Evolutionary conservation across 2,888 invertebrate species (phyloP), one percentile per base, ranked within the genome.

Genomic region (Diachrysia chrysitis): DNA sequence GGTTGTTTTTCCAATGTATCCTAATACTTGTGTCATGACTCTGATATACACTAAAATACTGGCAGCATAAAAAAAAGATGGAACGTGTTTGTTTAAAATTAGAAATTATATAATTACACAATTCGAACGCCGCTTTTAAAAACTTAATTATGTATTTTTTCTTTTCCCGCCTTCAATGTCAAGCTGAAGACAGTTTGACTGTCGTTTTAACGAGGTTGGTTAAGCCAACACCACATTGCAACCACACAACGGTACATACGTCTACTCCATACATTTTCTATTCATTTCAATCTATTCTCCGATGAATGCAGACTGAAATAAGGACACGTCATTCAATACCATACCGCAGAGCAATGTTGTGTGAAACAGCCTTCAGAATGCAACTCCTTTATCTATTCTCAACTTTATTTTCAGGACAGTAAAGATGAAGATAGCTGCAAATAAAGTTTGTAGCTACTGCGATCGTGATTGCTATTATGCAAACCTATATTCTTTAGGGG

Each of bases 241-340:
- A 51, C 48, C 48, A 51, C 25, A 57, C 67, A 73, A 69, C 77
- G 65, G 70, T 78, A 76, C 64, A 66, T 55, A 21, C 66, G 56
- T 68, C 63, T 74, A 73, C 75, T 71, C 71, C 60, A 75, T 81
- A 81, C 83, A 73, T 76, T 78, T 81, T 74, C 73, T 78, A 78
- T 84, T 80, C 74, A 82, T 79, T 78, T 66, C 82, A 78, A 76
- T 82, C 76, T 79, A 81, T 82, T 84, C 83, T 82, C 75, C 76
- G 73, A 79, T 85, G 83, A 86, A 87, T 88, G 86, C 85, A 82
- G 77, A 80, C 82, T 86, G 86, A 87, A 92, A 91, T 91, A 90
- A 89, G 91, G 90, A 86, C 93, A 90, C 90, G 89, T 90, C 90
- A 92, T 89, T 89, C 88, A 88, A 91, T 88, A 89, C 85, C 81